These are phyloP conservation scores for Pammene fasciana DNA, from an alignment of 2,888 invertebrate species.

Conservation along the genomic window DNA sequence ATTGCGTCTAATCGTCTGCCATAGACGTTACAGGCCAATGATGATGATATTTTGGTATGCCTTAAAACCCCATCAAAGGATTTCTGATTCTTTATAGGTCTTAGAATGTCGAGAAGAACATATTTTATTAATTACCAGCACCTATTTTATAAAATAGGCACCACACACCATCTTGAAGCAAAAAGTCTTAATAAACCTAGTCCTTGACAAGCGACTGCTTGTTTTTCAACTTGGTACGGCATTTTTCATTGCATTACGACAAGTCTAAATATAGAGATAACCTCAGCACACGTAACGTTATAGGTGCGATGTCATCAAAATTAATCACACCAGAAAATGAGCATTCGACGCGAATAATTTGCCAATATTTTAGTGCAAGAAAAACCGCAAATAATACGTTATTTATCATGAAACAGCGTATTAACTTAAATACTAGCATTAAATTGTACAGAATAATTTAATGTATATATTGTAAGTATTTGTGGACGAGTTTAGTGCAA, in stretches of 20 bases:
- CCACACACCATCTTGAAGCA: background rate
- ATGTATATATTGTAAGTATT: too few relatives aligned
- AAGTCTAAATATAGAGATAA: conserved; percentile 31
- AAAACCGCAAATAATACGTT: background rate
- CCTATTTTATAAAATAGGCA: too few relatives aligned
- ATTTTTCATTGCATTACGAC: conserved; percentile 41
- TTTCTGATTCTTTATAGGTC: too few relatives aligned
- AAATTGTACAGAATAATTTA: too few relatives aligned
- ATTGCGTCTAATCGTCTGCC: background rate
- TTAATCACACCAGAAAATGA: conserved; percentile 15
- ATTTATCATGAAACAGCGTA: too few relatives aligned
- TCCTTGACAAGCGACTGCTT: conserved; percentile 29
- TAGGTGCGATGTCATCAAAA: conserved; percentile 31
- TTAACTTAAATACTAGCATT: too few relatives aligned
- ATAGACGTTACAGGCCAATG: background rate
- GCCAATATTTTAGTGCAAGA: conserved; percentile 5
- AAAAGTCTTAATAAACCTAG: conserved; percentile 19
- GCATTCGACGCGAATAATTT: conserved; percentile 18
- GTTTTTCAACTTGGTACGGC: conserved; percentile 37
- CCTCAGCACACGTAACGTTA: conserved; percentile 14
- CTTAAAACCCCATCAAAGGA: background rate
- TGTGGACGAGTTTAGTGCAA: too few relatives aligned
- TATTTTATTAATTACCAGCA: too few relatives aligned
- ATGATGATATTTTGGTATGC: too few relatives aligned
- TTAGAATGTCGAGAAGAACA: too few relatives aligned